phyloP scores from a whole-genome alignment of 2,797 vertebrate species.

The Thaleichthys pacificus region DNA sequence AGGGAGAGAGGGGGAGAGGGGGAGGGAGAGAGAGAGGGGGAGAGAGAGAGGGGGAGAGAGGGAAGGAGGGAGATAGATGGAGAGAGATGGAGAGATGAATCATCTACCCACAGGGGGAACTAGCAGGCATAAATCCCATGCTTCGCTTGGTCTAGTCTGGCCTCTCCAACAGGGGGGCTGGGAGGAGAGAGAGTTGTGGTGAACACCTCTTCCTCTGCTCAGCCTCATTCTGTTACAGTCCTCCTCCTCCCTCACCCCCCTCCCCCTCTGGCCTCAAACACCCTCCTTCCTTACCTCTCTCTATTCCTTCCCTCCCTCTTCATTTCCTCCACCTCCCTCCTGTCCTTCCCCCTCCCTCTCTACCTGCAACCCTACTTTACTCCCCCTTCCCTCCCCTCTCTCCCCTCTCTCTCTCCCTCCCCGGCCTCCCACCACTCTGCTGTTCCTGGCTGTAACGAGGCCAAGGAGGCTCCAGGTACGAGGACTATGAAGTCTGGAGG shows the following conservation, averaged over 20 bases:
- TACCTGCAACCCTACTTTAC: too few species aligned
- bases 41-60: too few species aligned
- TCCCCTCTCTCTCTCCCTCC: background rate
- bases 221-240: too few species aligned
- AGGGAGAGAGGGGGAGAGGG: conserved; percentile 5
- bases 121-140: conserved; percentile 1
- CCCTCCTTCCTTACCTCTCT: too few species aligned
- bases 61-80: too few species aligned
- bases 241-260: too few species aligned
- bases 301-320: conserved; percentile 21
- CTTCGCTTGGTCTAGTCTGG: background rate
- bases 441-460: conserved; percentile 4
- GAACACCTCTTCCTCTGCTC: too few species aligned
- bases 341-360: conserved; percentile 1
- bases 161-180: background rate
- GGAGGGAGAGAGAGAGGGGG: too few species aligned
- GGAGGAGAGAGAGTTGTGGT: too few species aligned
- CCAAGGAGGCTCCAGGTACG: background rate
- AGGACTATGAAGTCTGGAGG: background rate
- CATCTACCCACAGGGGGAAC: conserved; percentile 43
- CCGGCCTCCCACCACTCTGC: too few species aligned
- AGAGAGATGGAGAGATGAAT: conserved; percentile 35
- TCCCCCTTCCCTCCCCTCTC: background rate
- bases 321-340: background rate
- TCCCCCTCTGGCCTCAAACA: too few species aligned